Evolutionary conservation across 2,797 vertebrate species (phyloP).

Genomic region (Notolabrus celidotus): DNA sequence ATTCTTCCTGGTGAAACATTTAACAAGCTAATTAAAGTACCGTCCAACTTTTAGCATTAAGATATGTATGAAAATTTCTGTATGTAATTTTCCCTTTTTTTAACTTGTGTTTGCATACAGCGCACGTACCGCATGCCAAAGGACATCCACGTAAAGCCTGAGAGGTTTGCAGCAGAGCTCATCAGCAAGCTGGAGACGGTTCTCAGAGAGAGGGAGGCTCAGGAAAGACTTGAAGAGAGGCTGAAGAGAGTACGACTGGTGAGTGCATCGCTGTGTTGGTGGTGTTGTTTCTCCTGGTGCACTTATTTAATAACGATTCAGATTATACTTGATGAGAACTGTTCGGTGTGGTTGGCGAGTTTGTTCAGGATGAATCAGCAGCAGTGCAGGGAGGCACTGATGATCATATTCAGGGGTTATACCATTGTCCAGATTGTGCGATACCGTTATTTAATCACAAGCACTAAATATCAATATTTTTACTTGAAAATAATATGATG

Average conservation of each 20-base stretch:
- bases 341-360: background rate
- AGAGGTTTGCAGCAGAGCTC: slow-evolving; percentile 95
- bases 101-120: slow-evolving; percentile 68
- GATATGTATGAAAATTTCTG: background rate
- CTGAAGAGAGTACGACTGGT: slow-evolving; percentile 94
- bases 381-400: accelerated
- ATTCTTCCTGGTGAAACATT: no score
- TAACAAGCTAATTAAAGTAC: background rate
- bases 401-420: no score
- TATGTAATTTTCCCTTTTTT: slow-evolving; percentile 15
- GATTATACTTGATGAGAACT: background rate
- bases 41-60: background rate
- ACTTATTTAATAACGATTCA: background rate
- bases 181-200: slow-evolving; percentile 95
- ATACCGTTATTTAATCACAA: no score
- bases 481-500: no score
- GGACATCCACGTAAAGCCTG: slow-evolving; percentile 95
- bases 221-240: slow-evolving; percentile 93
- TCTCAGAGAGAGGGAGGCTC: slow-evolving; percentile 92
- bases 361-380: background rate
- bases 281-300: background rate
- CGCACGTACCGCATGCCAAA: slow-evolving; percentile 96
- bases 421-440: no score
- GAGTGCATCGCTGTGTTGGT: slow-evolving; percentile 16
- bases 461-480: no score